Conservation (phyloP, 1,140 invertebrate species). For the Lepidurus packardi region DNA sequence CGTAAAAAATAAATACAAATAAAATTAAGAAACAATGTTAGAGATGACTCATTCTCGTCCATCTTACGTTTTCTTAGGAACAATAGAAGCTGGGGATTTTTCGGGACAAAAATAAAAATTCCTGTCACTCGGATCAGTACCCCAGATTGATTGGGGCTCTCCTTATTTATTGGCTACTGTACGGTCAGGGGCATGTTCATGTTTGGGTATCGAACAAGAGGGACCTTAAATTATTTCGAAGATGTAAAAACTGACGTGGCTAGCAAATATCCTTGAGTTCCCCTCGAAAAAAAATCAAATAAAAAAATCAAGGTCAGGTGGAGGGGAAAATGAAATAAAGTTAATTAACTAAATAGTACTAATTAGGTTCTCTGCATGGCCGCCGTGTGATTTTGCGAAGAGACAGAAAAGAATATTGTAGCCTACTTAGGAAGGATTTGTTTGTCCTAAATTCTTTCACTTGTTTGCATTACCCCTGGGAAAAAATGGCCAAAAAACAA, state of each 20-base stretch:
- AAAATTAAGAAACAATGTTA: not conserved
- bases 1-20: not conserved
- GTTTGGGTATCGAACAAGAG: not conserved
- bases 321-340: not conserved
- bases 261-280: not conserved
- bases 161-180: slow-evolving; percentile 17
- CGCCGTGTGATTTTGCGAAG: not conserved
- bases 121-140: slow-evolving; percentile 6
- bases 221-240: slow-evolving; percentile 15
- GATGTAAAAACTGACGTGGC: slow-evolving; percentile 18
- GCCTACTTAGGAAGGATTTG: slow-evolving; percentile 1
- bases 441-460: not conserved
- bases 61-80: not conserved
- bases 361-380: slow-evolving; percentile 11
- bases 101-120: not conserved
- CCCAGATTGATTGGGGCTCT: slow-evolving; percentile 20
- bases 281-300: not conserved
- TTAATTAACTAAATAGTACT: slow-evolving; percentile 11
- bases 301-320: slow-evolving; percentile 2
- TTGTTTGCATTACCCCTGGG: not conserved
- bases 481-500: slow-evolving; percentile 10
- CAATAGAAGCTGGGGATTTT: not conserved
- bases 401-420: not conserved
- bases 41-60: not conserved
- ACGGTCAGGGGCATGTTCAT: slow-evolving; percentile 17